Base-by-base conservation (phyloP, 2,888 invertebrate genomes). In the Deladenus siricidicola region DNA sequence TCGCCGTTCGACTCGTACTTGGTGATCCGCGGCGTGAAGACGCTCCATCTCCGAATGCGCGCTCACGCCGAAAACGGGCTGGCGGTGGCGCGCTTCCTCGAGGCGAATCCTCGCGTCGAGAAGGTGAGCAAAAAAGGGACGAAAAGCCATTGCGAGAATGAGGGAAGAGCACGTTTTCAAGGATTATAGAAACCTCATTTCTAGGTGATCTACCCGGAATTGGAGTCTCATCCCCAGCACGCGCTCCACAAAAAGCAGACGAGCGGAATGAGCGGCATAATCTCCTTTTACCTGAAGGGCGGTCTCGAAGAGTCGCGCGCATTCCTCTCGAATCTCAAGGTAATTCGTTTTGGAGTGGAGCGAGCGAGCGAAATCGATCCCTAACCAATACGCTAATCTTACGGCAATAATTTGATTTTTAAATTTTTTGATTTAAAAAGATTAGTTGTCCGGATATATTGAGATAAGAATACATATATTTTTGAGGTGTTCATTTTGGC, bases 1-100 rank as follows among this genome's bases (percentile, higher is more conserved):
- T 89, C 94, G 0, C 92, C 98, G 0, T 91, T 93, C 79, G 98
- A 98, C 80, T 94, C 96, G 80, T 89, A 86, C 79, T 84, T 91
- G 78, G 91, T 93, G 0, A 90, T 89, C 78, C 74, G 82, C 26
- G 90, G 94, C 75, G 82, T 96, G 62, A 96, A 94, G 82, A 98
- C 96, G 0, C 83, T 98, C 28, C 87, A 89, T 4, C 74, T 96
- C 28, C 84, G 96, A 57, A 94, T 98, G 94, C 85, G 88, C 67
- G 86, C 87, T 69, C 92, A 94, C 80, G 87, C 86, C 81, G 84
- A 84, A 64, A 92, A 87, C 68, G 86, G 87, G 0, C 72, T 89
- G 57, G 82, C 83, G 1, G 85, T 94, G 39, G 94, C 90, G 0
- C 84, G 86, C 67, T 93, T 85, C 83, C 82, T 98, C 53, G 87